A percentile compares a stretch with the other conserved stretches of the same genome.
These are phyloP conservation scores for Porites australiensis DNA, from an alignment of 64 coral and sea anemone species.

Conservation along the genomic window DNA sequence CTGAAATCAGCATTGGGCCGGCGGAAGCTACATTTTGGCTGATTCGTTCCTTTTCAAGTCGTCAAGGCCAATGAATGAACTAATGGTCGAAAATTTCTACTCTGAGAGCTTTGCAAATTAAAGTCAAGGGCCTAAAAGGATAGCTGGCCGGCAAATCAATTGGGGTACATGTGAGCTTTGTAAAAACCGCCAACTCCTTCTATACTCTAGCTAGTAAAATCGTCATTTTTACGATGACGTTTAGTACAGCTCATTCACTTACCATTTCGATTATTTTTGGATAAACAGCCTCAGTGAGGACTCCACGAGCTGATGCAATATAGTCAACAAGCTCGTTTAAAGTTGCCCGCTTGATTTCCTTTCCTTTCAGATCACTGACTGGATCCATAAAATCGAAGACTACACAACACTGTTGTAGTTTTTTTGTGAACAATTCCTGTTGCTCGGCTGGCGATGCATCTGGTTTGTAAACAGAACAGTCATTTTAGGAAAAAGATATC, in stretches of 20 bases:
- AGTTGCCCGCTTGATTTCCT: slow-evolving; percentile 97
- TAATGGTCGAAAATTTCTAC: neutral
- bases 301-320: slow-evolving; percentile 94
- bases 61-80: neutral
- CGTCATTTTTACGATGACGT: slow-evolving; percentile 6
- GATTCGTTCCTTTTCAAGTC: neutral
- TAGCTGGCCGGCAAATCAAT: slow-evolving; percentile 8
- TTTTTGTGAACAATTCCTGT: slow-evolving; percentile 99
- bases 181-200: slow-evolving; percentile 1
- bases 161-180: slow-evolving; percentile 24
- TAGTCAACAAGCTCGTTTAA: slow-evolving; percentile 99
- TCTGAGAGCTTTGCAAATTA: neutral
- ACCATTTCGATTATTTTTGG: slow-evolving; percentile 99
- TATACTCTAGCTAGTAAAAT: neutral
- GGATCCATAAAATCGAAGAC: slow-evolving; percentile 99
- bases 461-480: slow-evolving; percentile 88
- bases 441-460: slow-evolving; percentile 95
- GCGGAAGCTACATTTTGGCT: neutral
- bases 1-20: neutral
- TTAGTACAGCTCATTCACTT: slow-evolving; percentile 31
- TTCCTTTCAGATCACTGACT: slow-evolving; percentile 97
- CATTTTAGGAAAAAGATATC: slow-evolving; percentile 2
- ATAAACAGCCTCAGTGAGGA: slow-evolving; percentile 92
- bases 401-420: slow-evolving; percentile 98
- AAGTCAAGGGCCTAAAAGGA: slow-evolving; percentile 1